These are phyloP conservation scores for Lampris incognitus DNA, from an alignment of 2,113 vertebrate species.

Conservation along the genomic window DNA sequence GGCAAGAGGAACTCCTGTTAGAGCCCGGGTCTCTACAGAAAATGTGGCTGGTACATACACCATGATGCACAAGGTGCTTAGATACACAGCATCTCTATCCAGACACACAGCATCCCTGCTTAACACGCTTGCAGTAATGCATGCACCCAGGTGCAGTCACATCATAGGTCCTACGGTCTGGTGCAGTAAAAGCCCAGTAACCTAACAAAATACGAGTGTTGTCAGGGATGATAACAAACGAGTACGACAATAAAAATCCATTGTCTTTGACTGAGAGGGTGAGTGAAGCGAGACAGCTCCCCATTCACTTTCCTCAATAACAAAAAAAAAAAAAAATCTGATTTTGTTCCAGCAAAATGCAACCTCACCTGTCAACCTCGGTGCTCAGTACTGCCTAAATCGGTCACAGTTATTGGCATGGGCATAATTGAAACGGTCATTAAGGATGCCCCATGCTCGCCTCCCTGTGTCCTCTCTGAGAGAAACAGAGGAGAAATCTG, in stretches of 20 bases:
- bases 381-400: slow-evolving; percentile 32
- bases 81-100: too few relatives aligned
- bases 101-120: too few relatives aligned
- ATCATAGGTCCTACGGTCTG: too few relatives aligned
- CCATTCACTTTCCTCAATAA: not conserved
- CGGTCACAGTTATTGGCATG: slow-evolving; percentile 40
- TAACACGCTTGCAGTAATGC: too few relatives aligned
- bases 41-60: too few relatives aligned
- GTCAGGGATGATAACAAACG: not conserved
- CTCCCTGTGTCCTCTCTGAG: slow-evolving; percentile 37
- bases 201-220: not conserved
- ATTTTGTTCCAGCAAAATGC: slow-evolving; percentile 22
- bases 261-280: slow-evolving; percentile 13
- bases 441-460: slow-evolving; percentile 19
- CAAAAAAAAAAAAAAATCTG: not conserved
- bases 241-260: slow-evolving; percentile 3
- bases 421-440: slow-evolving; percentile 65
- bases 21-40: too few relatives aligned
- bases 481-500: slow-evolving; percentile 27
- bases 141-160: too few relatives aligned
- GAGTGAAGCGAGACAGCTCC: not conserved
- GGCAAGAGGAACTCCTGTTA: too few relatives aligned
- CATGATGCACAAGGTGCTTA: too few relatives aligned
- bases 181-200: too few relatives aligned
- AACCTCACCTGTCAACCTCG: slow-evolving; percentile 26